A percentile compares a stretch with the other conserved stretches of the same genome.
Conservation (phyloP, 1,140 invertebrate genomes). For the Pectinophora gossypiella region DNA sequence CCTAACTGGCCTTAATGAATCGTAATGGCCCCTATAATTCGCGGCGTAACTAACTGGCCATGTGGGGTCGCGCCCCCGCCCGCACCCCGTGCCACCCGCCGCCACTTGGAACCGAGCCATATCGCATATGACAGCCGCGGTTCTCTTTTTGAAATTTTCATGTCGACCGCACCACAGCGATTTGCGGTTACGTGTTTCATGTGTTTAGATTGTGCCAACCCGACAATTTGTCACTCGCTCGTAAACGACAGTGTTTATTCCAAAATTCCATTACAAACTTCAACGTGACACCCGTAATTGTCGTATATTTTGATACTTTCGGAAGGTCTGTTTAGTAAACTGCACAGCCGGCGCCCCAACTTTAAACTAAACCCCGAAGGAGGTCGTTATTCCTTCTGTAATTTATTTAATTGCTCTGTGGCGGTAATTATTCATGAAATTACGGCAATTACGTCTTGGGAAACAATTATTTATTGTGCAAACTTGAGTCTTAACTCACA, state of each 20-base stretch:
- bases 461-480: slow-evolving; percentile 75
- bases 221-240: slow-evolving; percentile 37
- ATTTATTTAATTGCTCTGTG: slow-evolving; percentile 75
- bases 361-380: slow-evolving; percentile 70
- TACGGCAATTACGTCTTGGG: slow-evolving; percentile 72
- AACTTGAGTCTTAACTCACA: slow-evolving; percentile 72
- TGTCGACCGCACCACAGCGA: slow-evolving; percentile 42
- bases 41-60: slow-evolving; percentile 75
- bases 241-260: slow-evolving; percentile 10
- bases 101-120: slow-evolving; percentile 68
- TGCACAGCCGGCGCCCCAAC: slow-evolving; percentile 62
- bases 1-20: slow-evolving; percentile 77
- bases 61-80: slow-evolving; percentile 51
- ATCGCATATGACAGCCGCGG: slow-evolving; percentile 65
- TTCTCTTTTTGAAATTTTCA: slow-evolving; percentile 71
- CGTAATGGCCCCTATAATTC: slow-evolving; percentile 77
- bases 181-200: slow-evolving; percentile 64
- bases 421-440: slow-evolving; percentile 75
- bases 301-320: not conserved
- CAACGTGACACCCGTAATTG: not conserved
- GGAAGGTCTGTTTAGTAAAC: not conserved
- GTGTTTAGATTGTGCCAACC: slow-evolving; percentile 50
- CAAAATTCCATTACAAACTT: not conserved
- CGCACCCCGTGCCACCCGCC: slow-evolving; percentile 24
- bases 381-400: slow-evolving; percentile 71